phyloP scores from a whole-genome alignment of 1,140 invertebrate species.

The Psilanteris sp. region DNA sequence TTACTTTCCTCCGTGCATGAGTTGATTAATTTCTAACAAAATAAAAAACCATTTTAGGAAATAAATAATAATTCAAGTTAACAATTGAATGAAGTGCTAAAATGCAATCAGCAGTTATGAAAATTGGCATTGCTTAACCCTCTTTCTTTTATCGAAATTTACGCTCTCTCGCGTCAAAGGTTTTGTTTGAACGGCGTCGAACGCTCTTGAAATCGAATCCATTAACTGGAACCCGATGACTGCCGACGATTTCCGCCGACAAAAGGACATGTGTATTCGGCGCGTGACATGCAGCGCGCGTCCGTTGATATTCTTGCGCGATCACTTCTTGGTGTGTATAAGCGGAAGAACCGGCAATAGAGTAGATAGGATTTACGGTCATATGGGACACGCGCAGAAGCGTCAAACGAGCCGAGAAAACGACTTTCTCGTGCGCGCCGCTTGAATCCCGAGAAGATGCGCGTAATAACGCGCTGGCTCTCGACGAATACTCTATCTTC shows the following conservation, averaged over 20 bases:
- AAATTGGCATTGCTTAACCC: no score
- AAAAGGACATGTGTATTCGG: conserved; percentile 16
- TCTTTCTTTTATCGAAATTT: no score
- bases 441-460: conserved; percentile 57
- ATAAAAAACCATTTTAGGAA: no score
- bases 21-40: no score
- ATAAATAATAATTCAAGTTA: no score
- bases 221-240: conserved; percentile 13
- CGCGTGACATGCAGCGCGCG: conserved; percentile 16
- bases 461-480: conserved; percentile 61
- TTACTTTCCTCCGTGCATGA: no score
- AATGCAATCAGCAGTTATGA: no score
- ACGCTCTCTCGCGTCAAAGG: no score
- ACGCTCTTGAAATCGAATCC: no score
- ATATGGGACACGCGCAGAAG: conserved; percentile 41
- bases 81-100: no score
- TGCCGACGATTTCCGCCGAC: conserved; percentile 14
- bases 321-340: conserved; percentile 6
- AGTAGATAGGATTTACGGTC: conserved; percentile 42
- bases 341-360: conserved; percentile 42
- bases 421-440: conserved; percentile 44
- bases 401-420: conserved; percentile 54
- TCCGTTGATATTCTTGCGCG: conserved; percentile 16
- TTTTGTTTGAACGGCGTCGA: no score
- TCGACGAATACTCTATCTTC: conserved; percentile 55